Evolutionary conservation across 1,140 invertebrate species (phyloP).

Genomic region (Homalodisca vitripennis): DNA sequence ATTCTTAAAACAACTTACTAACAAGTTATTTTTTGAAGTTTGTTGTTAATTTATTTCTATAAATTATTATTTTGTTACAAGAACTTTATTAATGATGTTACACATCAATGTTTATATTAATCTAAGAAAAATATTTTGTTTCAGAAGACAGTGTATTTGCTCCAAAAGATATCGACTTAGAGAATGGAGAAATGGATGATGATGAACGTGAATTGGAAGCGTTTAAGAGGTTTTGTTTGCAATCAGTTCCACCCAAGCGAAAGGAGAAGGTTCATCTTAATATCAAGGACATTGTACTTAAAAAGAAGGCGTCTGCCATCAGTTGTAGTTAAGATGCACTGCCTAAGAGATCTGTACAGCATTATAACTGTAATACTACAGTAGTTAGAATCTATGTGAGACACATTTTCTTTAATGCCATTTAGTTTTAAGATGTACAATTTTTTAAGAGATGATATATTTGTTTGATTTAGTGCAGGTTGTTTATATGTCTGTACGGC

Average conservation of each 20-base stretch:
- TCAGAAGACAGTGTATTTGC: slow-evolving; percentile 73
- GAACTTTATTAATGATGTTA: no score
- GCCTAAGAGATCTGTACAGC: slow-evolving; percentile 25
- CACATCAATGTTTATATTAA: no score
- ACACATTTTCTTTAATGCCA: slow-evolving; percentile 25
- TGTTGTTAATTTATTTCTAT: no score
- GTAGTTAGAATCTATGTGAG: slow-evolving; percentile 9
- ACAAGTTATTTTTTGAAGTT: no score
- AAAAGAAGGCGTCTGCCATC: slow-evolving; percentile 55
- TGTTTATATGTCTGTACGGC: slow-evolving; percentile 27
- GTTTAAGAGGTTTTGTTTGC: slow-evolving; percentile 76
- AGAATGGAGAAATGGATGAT: slow-evolving; percentile 72
- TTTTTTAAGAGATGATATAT: slow-evolving; percentile 7
- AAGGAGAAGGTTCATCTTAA: slow-evolving; percentile 71
- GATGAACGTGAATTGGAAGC: slow-evolving; percentile 73
- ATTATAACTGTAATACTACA: background rate
- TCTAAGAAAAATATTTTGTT: no score
- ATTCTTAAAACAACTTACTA: no score
- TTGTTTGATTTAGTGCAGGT: slow-evolving; percentile 8
- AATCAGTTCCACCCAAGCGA: slow-evolving; percentile 64
- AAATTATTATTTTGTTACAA: no score
- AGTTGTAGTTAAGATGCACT: slow-evolving; percentile 40
- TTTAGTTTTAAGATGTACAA: slow-evolving; percentile 22
- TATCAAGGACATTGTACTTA: slow-evolving; percentile 68
- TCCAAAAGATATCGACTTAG: slow-evolving; percentile 71